Evolutionary conservation across 2,888 invertebrate species (phyloP), one percentile per base, ranked within the genome.

Genomic region (Tuberolachnus salignus): DNA sequence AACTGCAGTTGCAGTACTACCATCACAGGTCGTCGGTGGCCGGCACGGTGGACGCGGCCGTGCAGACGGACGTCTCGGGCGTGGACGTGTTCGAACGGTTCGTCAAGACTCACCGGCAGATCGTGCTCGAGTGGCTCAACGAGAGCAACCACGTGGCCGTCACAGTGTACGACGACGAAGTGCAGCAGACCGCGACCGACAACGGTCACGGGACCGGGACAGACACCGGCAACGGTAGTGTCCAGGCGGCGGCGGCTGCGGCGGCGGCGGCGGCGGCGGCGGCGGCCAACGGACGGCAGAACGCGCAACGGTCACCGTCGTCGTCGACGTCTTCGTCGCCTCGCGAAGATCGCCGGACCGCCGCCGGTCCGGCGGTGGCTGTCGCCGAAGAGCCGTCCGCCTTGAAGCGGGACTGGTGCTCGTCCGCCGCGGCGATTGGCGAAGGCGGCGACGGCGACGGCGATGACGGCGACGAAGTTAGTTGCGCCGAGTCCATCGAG

Each of bases 31-130:
- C 63, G 73, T 73, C 63, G 42, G 21, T 21, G 63, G 21, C 42
- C 63, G 21, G 63, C 44, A 69, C 59, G n/a, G 59, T 8, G 34
- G 78, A 78, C 67, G 78, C 49, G 67, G 78, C 78, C 34, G 78
- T 69, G 16, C 78, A 78, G 57, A 78, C 78, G 26, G 78, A 78
- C 78, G 49, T 59, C 1, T 57, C 75, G 26, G 66, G 66, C 46
- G 55, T 51, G 61, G 75, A 78, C 78, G 44, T 78, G 67, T 80
- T 80, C 59, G 78, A 80, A 34, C 49, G 78, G 49, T 80, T 80
- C 67, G 80, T 80, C 57, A 80, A 78, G 26, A 16, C 66, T 23
- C 46, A 80, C 75, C 80, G 74, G 69, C n/a, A 42, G 10, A 69
- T 74, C 21, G 80, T 80, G 21, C 53, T 80, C 44, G 80, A 69